Percentiles rank a stretch among this genome's conserved stretches.
Conservation (phyloP, 2,113 vertebrate species). For the Trinectes maculatus region DNA sequence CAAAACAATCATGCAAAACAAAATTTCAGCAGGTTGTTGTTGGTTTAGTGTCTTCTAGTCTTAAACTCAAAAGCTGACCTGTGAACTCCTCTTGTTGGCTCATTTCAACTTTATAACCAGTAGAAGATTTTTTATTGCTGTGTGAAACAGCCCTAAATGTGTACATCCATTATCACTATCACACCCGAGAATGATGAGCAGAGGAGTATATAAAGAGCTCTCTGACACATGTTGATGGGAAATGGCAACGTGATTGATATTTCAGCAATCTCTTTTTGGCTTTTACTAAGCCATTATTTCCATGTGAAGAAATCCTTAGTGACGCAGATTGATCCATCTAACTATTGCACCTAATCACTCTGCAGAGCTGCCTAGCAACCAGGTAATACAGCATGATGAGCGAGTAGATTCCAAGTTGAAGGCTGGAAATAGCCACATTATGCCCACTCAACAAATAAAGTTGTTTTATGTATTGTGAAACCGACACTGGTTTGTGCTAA, state of each 20-base stretch:
- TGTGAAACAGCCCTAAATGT: not conserved
- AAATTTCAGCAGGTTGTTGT: constrained; percentile 3
- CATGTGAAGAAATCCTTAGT: constrained; percentile 21
- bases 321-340: constrained; percentile 46
- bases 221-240: not conserved
- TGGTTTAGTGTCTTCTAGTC: not conserved
- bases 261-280: constrained; percentile 44
- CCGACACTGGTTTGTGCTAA: not conserved
- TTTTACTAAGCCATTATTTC: constrained; percentile 51
- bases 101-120: constrained; percentile 26
- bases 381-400: constrained; percentile 43
- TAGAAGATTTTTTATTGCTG: constrained; percentile 13
- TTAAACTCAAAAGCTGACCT: not conserved
- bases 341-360: constrained; percentile 35
- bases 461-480: constrained; percentile 7
- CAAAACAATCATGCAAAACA: constrained; percentile 10
- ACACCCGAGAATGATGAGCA: not conserved
- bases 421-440: constrained; percentile 21
- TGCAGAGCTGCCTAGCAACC: constrained; percentile 73
- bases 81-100: constrained; percentile 1
- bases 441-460: not conserved
- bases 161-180: constrained; percentile 16
- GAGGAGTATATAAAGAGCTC: not conserved
- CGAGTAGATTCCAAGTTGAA: constrained; percentile 7
- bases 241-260: constrained; percentile 10